Conservation (phyloP, 1,140 invertebrate genomes). For the Ceratoteleas bidentatus region DNA sequence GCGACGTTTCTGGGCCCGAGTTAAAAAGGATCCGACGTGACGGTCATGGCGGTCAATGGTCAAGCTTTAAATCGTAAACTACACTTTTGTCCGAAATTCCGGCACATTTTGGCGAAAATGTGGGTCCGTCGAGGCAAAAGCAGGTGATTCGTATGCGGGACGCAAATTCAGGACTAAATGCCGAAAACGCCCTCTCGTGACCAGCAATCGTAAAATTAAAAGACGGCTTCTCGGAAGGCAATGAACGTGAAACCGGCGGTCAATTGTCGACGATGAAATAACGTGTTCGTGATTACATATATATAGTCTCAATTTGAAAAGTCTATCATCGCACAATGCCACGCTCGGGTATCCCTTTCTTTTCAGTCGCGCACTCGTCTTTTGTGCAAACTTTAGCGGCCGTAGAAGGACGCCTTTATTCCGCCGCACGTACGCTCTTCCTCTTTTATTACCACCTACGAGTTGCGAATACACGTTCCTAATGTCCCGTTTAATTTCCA, state of each 20-base stretch:
- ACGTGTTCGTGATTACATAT: conserved; percentile 25
- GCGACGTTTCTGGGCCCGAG: no score
- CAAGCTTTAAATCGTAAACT: no score
- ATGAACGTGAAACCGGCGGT: conserved; percentile 6
- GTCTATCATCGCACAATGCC: conserved; percentile 34
- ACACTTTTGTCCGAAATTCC: neutral
- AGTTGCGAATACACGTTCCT: conserved; percentile 19
- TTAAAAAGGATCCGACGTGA: no score
- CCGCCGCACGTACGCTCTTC: conserved; percentile 26
- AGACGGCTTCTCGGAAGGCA: conserved; percentile 19
- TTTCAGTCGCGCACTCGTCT: conserved; percentile 14
- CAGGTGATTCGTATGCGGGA: conserved; percentile 8
- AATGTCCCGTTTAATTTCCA: conserved; percentile 21
- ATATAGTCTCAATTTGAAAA: conserved; percentile 28
- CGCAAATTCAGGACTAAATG: conserved; percentile 3
- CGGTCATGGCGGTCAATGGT: no score
- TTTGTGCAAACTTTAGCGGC: conserved; percentile 73
- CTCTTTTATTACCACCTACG: conserved; percentile 35
- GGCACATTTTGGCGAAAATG: neutral
- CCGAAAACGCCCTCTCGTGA: conserved; percentile 17
- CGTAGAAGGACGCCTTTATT: conserved; percentile 71
- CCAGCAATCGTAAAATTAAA: conserved; percentile 24
- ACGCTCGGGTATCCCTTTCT: conserved; percentile 5
- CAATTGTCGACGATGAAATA: conserved; percentile 30
- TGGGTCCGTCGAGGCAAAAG: neutral